Base-by-base conservation (phyloP, 2,888 invertebrate genomes). In the Aleiodes alternator region DNA sequence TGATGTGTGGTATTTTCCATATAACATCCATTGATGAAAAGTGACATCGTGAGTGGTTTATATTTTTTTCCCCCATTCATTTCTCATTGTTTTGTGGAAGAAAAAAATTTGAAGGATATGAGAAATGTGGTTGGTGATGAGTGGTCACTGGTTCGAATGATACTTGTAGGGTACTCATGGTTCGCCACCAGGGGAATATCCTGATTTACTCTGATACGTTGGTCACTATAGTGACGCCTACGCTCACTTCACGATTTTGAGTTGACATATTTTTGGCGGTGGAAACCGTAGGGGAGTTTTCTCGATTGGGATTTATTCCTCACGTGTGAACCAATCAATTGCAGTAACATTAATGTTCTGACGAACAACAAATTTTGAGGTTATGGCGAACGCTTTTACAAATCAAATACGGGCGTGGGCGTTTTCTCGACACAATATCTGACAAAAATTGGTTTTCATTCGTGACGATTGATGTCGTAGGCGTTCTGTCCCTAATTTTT, bases 1-100 rank as follows among this genome's bases (percentile, higher is more conserved):
- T 59, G 59, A 38, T 31, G 59, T 59, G 59, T 59, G 59, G 59
- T 59, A 34, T 59, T 59, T 59, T 9, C 34, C 34, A 59, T 34
- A 34, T 31, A 14, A 38, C 34, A 29, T 31, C n/a, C n/a, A 34
- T 12, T 57, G 57, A 31, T 12, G 8, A 57, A 31, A 31, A n/a
- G 8, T 38, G 59, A 59, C n/a, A 34, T 38, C 14, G 34, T n/a
- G 59, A 11, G 34, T 7, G 59, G 12, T 38, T 38, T 59, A 34
- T 59, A n/a, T 31, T 14, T 34, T 31, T 59, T 59, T 9, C 1
- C 9, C 9, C 43, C 43, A 43, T 43, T 43, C 9, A 43, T 43
- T 43, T 6, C 34, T 12, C 11, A 56, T 7, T 56, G 56, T 16
- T 23, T 59, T 34, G 38, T 59, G 59, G n/a, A 59, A 29, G 59